Evolutionary conservation across 64 coral and sea anemone genomes (phyloP), one percentile per base, ranked within the genome.

Genomic region (Stylophora pistillata): DNA sequence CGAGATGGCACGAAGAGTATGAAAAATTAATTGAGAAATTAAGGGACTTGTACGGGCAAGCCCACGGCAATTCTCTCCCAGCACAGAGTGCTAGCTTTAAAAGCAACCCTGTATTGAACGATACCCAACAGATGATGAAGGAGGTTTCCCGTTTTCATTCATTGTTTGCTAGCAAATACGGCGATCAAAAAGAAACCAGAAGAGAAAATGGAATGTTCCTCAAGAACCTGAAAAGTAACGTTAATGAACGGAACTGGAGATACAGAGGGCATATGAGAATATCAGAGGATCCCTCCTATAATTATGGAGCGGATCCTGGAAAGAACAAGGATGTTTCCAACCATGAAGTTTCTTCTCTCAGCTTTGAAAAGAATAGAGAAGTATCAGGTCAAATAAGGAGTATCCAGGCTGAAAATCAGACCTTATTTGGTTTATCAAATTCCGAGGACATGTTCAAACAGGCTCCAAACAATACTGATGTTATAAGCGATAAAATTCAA

Each of bases 1-100:
- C 41, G 21, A 84, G 62, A 32, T 84, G 80, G 80, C 69, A 60
- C 26, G 21, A 23, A 84, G 80, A 84, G 53, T 84, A 84, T 53
- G 21, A 84, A 16, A 84, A 63, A n/a, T 62, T 84, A 9, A 23
- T 69, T 4, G 80, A 53, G 13, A 84, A 84, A 13, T 62, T 84
- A 10, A 69, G n/a, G 15, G 61, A 69, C 9, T 21, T 84, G 53
- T 70, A 55, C 16, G 23, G 16, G 41, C 32, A 84, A 23, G 20
- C 80, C 14, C 80, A 29, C 1, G n/a, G 62, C 6, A 84, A 14
- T 23, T 0, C 60, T 23, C 26, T 16, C 13, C 80, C 20, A 54
- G 61, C 32, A 18, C 34, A 34, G 12, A 41, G 37, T 23, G 34
- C 17, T 20, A 52, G 37, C 20, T 26, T 27, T 10, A 53, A 17